Evolutionary conservation across 1,140 invertebrate genomes (phyloP).

Genomic region (Stegodyphus mimosarum): DNA sequence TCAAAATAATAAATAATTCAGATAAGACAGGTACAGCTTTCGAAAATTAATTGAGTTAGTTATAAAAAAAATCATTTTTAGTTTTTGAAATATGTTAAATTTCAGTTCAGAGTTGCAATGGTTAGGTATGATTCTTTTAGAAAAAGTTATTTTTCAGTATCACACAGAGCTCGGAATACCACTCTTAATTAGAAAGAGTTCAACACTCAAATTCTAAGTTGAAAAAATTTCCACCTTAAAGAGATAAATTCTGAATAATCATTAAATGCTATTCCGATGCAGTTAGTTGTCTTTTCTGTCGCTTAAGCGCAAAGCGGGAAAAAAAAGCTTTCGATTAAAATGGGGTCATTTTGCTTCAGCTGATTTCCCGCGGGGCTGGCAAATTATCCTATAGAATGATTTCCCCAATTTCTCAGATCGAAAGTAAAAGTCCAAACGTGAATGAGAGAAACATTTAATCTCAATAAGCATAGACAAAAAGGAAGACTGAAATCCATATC

Average conservation of each 20-base stretch:
- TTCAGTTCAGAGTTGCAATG: no score
- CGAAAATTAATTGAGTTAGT: no score
- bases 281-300: not conserved
- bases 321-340: slow-evolving; percentile 31
- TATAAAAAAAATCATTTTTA: no score
- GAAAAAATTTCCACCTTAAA: no score
- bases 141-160: no score
- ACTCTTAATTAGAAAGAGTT: no score
- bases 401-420: slow-evolving; percentile 8
- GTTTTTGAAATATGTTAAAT: no score
- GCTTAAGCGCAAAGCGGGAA: not conserved
- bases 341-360: slow-evolving; percentile 52
- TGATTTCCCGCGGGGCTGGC: slow-evolving; percentile 36
- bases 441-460: slow-evolving; percentile 36
- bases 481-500: slow-evolving; percentile 11
- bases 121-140: no score
- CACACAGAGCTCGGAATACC: no score
- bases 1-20: no score
- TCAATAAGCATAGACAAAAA: slow-evolving; percentile 12
- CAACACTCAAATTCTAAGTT: no score
- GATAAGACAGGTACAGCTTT: no score
- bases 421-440: slow-evolving; percentile 49
- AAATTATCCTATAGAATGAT: slow-evolving; percentile 35
- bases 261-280: not conserved
- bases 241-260: not conserved